Percentiles rank a stretch among this genome's conserved stretches.
These are phyloP conservation scores for Drosophila mettleri DNA, from an alignment of 2,888 invertebrate genomes.

Conservation along the genomic window DNA sequence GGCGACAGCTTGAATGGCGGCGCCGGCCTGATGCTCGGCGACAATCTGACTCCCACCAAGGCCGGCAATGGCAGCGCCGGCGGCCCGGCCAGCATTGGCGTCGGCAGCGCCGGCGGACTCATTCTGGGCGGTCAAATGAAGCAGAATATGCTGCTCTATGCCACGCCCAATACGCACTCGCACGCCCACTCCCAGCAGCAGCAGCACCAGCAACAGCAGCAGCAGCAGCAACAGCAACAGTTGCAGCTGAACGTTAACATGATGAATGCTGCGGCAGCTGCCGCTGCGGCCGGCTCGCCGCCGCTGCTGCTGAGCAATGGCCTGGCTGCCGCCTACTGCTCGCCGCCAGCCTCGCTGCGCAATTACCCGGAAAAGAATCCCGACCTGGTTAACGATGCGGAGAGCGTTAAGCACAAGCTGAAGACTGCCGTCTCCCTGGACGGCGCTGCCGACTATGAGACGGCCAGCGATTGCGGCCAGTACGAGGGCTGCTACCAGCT, in stretches of 20 bases:
- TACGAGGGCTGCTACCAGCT: conserved; percentile 85
- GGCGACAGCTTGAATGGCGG: conserved; percentile 75
- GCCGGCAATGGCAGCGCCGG: conserved; percentile 53
- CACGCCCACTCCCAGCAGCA: conserved; percentile 61
- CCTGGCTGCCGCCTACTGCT: conserved; percentile 84
- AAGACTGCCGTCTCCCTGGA: conserved; percentile 84
- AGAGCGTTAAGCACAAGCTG: conserved; percentile 87
- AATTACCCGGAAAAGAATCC: conserved; percentile 90
- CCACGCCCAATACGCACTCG: conserved; percentile 71
- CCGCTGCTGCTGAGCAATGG: conserved; percentile 72
- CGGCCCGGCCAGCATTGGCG: conserved; percentile 8
- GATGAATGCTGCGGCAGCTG: conserved; percentile 72
- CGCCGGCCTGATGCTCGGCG: conserved; percentile 68
- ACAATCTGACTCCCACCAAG: conserved; percentile 81
- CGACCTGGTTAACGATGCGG: conserved; percentile 91
- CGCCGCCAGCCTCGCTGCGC: conserved; percentile 86
- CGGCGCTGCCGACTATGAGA: conserved; percentile 82
- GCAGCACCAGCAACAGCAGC: conserved; percentile 62
- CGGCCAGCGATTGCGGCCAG: conserved; percentile 82
- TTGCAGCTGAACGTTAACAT: conserved; percentile 77
- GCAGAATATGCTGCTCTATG: conserved; percentile 84
- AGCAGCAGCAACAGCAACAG: conserved; percentile 54
- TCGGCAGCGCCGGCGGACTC: conserved; percentile 64
- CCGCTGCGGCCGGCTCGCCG: conserved; percentile 83
- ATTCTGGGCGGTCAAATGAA: conserved; percentile 84